phyloP scores from a whole-genome alignment of 2,888 invertebrate species.

The Melanotus villosus region DNA sequence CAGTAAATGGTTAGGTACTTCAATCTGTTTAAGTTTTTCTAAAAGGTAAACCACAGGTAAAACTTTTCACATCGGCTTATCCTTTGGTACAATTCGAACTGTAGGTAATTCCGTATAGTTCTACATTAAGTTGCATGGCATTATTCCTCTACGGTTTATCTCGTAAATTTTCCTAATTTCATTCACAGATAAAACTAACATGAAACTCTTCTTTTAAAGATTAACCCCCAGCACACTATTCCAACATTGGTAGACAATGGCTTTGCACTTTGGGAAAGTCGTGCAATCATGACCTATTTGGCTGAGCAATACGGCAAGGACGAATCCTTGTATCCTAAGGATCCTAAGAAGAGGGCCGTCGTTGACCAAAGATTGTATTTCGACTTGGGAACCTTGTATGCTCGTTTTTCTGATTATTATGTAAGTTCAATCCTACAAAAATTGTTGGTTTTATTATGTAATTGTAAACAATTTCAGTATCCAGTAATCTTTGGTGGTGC shows the following conservation, averaged over 20 bases:
- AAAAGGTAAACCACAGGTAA: too few relatives aligned
- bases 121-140: too few relatives aligned
- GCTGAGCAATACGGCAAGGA: slow-evolving; percentile 85
- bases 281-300: slow-evolving; percentile 86
- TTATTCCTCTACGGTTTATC: too few relatives aligned
- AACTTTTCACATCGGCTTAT: too few relatives aligned
- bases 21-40: too few relatives aligned
- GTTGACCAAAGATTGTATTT: slow-evolving; percentile 87
- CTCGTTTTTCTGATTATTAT: slow-evolving; percentile 79
- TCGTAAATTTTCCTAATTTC: too few relatives aligned
- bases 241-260: slow-evolving; percentile 90
- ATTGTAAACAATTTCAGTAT: slow-evolving; percentile 63
- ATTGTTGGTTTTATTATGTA: too few relatives aligned
- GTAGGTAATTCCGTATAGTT: too few relatives aligned
- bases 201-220: slow-evolving; percentile 67
- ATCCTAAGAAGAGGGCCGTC: slow-evolving; percentile 81
- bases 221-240: slow-evolving; percentile 88
- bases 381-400: slow-evolving; percentile 83
- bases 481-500: slow-evolving; percentile 68
- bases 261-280: slow-evolving; percentile 86
- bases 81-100: too few relatives aligned
- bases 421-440: slow-evolving; percentile 71
- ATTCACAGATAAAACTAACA: neutral
- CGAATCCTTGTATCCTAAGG: slow-evolving; percentile 83
- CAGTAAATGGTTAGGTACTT: too few relatives aligned